Base-by-base conservation (phyloP, 2,113 vertebrate genomes). In the Ranitomeya imitator region DNA sequence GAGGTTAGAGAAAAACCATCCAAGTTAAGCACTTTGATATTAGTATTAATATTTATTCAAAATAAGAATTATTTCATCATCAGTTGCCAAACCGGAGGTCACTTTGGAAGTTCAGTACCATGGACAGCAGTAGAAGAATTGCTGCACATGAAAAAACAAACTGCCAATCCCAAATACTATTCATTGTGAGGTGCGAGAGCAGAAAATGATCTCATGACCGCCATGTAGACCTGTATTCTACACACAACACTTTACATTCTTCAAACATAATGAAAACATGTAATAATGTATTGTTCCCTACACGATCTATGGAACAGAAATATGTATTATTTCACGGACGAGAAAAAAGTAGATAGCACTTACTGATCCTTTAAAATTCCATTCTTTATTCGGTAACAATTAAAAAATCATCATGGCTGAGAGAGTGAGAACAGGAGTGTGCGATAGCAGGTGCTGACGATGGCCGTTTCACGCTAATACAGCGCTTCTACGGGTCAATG, bases 51-150 rank as follows among this genome's bases (percentile, higher is more conserved):
- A 57, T 65, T n/a, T 65, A n/a, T 65, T 6, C 63, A 18, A 65
- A 65, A 19, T 63, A 8, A 21, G 6, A 1, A 11, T 57, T 57
- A 9, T 71, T 71, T n/a, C 67, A 51, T 12, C 7, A 52, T 45
- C 18, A 77, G 45, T 11, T 18, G 18, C 2, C 51, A 6, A 59
- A n/a, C 13, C 13, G 0, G 52, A 79, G 23, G n/a, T 7, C 52
- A 57, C 14, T 57, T 79, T 13, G 15, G 19, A 54, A 11, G 15
- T 85, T 74, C 69, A 85, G 84, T 10, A 85, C 84, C 71, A 21
- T 76, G 84, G 84, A 85, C 31, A 76, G 84, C 84, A 59, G 5
- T 21, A 55, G n/a, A 16, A 73, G 65, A n/a, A 54, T 15, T 26
- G 52, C 69, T 54, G 52, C 10, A 52, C 61, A 65, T 45, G 14